Evolutionary conservation across 2,888 invertebrate species (phyloP).

Genomic region (Scaptomyza polygonia): DNA sequence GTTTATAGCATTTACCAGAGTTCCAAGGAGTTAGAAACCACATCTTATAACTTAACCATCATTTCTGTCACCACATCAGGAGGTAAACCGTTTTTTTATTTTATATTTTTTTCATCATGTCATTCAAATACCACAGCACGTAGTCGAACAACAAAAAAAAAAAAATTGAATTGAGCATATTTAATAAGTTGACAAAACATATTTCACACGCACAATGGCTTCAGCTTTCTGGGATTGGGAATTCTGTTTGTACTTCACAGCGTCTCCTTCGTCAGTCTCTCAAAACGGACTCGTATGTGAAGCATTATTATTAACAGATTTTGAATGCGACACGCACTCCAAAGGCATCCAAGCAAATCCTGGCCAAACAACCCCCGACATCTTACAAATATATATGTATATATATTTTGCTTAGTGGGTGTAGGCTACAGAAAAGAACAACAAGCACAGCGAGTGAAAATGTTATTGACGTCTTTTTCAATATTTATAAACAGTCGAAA

Average conservation of each 20-base stretch:
- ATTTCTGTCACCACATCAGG: conserved; percentile 23
- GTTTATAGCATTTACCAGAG: conserved; percentile 1
- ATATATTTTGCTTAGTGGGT: conserved; percentile 26
- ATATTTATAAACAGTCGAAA: conserved; percentile 69
- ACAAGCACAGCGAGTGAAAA: conserved; percentile 62
- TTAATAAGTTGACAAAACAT: conserved; percentile 80
- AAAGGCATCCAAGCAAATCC: conserved; percentile 22
- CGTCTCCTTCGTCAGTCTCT: conserved; percentile 24
- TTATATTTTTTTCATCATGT: conserved; percentile 18
- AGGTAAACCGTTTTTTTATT: conserved; percentile 11
- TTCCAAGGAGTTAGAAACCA: conserved; percentile 6
- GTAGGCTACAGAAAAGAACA: background rate
- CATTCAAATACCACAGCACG: conserved; percentile 64
- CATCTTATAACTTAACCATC: conserved; percentile 60
- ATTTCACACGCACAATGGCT: conserved; percentile 78
- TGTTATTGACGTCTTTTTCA: conserved; percentile 79
- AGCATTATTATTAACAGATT: conserved; percentile 79
- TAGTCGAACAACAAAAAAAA: conserved; percentile 32
- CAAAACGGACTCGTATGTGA: conserved; percentile 71
- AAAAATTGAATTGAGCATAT: conserved; percentile 66
- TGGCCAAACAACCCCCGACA: conserved; percentile 7
- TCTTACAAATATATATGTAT: too few relatives aligned
- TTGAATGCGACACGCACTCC: conserved; percentile 65
- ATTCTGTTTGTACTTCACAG: conserved; percentile 44
- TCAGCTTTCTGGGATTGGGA: conserved; percentile 50